phyloP scores from a whole-genome alignment of 2,113 vertebrate genomes.

The Hyperoodon ampullatus region DNA sequence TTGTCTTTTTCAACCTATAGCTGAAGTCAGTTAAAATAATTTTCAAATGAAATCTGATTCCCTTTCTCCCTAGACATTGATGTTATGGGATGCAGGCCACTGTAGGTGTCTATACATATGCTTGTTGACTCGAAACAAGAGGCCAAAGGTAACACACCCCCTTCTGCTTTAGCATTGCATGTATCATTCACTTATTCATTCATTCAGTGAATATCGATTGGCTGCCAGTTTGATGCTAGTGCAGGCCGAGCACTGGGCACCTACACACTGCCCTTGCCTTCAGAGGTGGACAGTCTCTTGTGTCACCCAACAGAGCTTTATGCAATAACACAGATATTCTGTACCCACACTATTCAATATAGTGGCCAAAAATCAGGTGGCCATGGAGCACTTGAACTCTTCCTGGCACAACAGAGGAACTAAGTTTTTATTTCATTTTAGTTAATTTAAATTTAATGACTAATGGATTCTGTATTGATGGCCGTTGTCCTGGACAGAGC shows the following conservation, averaged over 20 bases:
- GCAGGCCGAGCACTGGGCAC: not conserved
- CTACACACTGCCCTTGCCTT: not conserved
- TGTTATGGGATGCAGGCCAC: no score
- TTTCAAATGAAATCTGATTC: no score
- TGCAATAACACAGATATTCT: not conserved
- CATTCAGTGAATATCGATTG: no score
- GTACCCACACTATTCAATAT: no score
- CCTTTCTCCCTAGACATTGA: not conserved
- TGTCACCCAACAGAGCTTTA: not conserved
- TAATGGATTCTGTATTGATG: not conserved
- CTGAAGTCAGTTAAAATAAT: not conserved
- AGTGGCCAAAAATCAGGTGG: not conserved
- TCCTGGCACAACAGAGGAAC: not conserved
- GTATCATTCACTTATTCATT: not conserved
- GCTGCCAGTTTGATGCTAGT: not conserved
- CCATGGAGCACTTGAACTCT: not conserved
- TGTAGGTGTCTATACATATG: no score
- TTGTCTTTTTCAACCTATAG: not conserved
- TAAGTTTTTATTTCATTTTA: not conserved
- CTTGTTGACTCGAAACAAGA: not conserved
- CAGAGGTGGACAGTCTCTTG: no score
- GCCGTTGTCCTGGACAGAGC: not conserved
- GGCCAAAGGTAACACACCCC: fast-evolving
- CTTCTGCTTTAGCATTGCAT: fast-evolving
- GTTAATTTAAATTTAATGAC: not conserved